These are phyloP conservation scores for Stegodyphus mimosarum DNA, from an alignment of 1,140 invertebrate species.

Conservation along the genomic window DNA sequence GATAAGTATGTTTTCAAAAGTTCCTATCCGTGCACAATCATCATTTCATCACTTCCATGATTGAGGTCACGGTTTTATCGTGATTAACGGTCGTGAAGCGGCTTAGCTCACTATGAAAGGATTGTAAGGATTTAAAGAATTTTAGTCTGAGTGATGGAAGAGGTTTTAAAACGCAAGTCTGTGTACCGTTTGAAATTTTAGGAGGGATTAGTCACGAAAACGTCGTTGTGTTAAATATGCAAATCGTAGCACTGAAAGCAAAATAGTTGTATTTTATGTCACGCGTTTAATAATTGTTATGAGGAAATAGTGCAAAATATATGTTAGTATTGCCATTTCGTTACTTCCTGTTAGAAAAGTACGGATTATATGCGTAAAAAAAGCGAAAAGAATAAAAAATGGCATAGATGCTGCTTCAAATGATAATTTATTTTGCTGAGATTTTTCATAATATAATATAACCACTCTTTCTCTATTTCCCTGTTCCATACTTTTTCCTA, in stretches of 20 bases:
- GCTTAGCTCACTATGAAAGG: background rate
- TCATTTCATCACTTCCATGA: constrained; percentile 18
- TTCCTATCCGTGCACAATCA: background rate
- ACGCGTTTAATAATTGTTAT: background rate
- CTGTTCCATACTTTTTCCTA: too few species aligned
- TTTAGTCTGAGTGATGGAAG: background rate
- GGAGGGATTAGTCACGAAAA: constrained; percentile 27
- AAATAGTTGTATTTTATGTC: background rate
- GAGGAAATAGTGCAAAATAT: background rate
- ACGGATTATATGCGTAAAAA: background rate
- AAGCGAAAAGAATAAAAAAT: background rate
- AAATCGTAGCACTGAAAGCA: background rate
- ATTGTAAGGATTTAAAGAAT: background rate
- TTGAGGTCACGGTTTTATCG: constrained; percentile 39
- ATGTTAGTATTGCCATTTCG: background rate
- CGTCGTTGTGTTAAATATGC: constrained; percentile 9
- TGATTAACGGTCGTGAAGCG: constrained; percentile 31
- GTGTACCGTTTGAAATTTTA: constrained; percentile 2
- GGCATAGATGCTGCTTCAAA: background rate
- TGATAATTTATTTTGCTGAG: too few species aligned
- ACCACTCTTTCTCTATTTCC: too few species aligned
- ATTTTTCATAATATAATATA: too few species aligned
- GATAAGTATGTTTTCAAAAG: constrained; percentile 13
- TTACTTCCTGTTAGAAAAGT: background rate
- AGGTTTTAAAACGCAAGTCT: too few species aligned